These are phyloP conservation scores for Lepidostoma basale DNA, from an alignment of 1,140 invertebrate species.

Conservation along the genomic window DNA sequence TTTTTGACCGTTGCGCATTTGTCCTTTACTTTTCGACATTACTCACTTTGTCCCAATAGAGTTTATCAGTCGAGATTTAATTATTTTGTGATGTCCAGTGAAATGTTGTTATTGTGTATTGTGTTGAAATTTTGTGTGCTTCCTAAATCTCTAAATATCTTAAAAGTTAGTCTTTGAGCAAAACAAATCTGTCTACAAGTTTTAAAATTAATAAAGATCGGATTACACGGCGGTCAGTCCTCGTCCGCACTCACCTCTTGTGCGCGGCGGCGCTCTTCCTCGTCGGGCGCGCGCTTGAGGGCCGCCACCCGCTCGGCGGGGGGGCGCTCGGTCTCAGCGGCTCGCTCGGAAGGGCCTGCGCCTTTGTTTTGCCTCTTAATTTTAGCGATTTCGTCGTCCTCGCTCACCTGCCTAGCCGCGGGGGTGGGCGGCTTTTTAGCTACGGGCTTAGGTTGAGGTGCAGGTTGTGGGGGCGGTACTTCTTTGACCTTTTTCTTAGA, in stretches of 20 bases:
- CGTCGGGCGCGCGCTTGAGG: conserved; percentile 51
- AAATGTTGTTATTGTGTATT: conserved; percentile 31
- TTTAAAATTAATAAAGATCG: neutral
- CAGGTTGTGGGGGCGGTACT: conserved; percentile 59
- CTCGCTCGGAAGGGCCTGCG: conserved; percentile 62
- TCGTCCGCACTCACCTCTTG: conserved; percentile 73
- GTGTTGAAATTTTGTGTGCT: conserved; percentile 36
- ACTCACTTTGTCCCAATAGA: neutral
- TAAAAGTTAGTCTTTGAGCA: conserved; percentile 33
- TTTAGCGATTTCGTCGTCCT: conserved; percentile 88
- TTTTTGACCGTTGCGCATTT: neutral
- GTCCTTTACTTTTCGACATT: neutral
- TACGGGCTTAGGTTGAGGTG: conserved; percentile 61
- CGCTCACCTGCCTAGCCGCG: conserved; percentile 76
- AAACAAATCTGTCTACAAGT: conserved; percentile 14
- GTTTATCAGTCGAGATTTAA: neutral
- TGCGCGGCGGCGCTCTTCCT: conserved; percentile 55
- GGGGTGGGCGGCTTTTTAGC: conserved; percentile 55
- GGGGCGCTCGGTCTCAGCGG: conserved; percentile 63
- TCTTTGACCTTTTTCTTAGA: conserved; percentile 79
- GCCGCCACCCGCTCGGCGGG: conserved; percentile 56
- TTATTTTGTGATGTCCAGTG: conserved; percentile 18
- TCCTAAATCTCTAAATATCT: conserved; percentile 28
- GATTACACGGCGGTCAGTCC: conserved; percentile 49
- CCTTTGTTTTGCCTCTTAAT: conserved; percentile 89